Conservation (phyloP, 2,888 invertebrate genomes). For the Amblyjoppa fuscipennis region DNA sequence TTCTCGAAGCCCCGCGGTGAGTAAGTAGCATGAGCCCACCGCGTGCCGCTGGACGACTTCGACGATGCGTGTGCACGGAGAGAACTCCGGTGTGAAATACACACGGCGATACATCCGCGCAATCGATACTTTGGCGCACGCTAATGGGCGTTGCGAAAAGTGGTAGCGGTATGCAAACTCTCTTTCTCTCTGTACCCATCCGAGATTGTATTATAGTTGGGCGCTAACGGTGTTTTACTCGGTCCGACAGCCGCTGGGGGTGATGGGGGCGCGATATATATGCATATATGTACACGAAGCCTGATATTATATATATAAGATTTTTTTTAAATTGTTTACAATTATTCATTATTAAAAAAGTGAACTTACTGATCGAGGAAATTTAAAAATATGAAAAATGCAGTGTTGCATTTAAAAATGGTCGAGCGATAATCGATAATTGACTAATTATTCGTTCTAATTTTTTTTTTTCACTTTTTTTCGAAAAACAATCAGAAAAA, state of each 20-base stretch:
- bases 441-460: too few species aligned
- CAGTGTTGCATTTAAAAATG: too few species aligned
- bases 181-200: slow-evolving; percentile 16
- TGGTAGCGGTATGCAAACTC: slow-evolving; percentile 15
- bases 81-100: slow-evolving; percentile 10
- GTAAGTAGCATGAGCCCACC: not conserved
- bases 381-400: too few species aligned
- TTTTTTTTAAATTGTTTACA: too few species aligned
- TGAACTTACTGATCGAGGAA: too few species aligned
- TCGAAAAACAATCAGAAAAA: too few species aligned
- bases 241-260: slow-evolving; percentile 1
- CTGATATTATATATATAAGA: too few species aligned
- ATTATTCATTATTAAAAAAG: too few species aligned
- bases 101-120: slow-evolving; percentile 53
- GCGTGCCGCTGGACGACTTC: slow-evolving; percentile 2
- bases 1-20: slow-evolving; percentile 40
- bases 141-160: slow-evolving; percentile 61
- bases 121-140: slow-evolving; percentile 59
- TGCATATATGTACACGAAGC: not conserved
- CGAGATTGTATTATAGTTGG: slow-evolving; percentile 32
- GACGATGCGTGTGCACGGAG: slow-evolving; percentile 14
- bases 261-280: slow-evolving; percentile 12
- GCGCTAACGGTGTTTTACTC: slow-evolving; percentile 58
- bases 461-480: too few species aligned
- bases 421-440: too few species aligned